Conservation (phyloP, 2,797 vertebrate species). For the Notolepis coatsorum region DNA sequence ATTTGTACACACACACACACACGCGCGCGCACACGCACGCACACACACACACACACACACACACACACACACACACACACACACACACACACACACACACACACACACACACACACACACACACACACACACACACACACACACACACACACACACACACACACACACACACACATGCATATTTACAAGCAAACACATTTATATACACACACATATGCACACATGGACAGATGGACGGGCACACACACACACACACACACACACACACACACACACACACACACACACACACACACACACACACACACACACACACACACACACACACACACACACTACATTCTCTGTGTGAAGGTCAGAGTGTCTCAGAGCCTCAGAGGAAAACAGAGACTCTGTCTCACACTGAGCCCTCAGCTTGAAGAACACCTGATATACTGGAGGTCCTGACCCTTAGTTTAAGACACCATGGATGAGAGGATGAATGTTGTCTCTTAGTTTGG, state of each 20-base stretch:
- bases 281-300: too few species aligned
- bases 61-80: not conserved
- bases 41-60: not conserved
- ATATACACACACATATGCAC: not conserved
- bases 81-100: constrained; percentile 12
- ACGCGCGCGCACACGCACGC: constrained; percentile 2
- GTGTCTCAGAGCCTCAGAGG: too few species aligned
- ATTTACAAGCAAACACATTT: constrained; percentile 24
- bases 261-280: too few species aligned
- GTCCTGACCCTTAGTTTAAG: too few species aligned
- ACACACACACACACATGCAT: constrained; percentile 14
- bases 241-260: not conserved
- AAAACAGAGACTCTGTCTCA: too few species aligned
- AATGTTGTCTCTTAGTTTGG: too few species aligned
- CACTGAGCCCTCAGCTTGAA: too few species aligned
- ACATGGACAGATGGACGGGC: constrained; percentile 16
- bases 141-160: constrained; percentile 38
- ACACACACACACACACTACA: not conserved
- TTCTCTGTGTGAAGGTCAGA: too few species aligned
- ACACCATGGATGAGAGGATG: too few species aligned
- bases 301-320: not conserved
- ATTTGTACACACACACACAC: constrained; percentile 7
- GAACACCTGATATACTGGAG: too few species aligned
- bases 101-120: constrained; percentile 6
- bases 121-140: constrained; percentile 17